Base-by-base conservation (phyloP, 2,888 invertebrate genomes). In the Melanchra persicariae region DNA sequence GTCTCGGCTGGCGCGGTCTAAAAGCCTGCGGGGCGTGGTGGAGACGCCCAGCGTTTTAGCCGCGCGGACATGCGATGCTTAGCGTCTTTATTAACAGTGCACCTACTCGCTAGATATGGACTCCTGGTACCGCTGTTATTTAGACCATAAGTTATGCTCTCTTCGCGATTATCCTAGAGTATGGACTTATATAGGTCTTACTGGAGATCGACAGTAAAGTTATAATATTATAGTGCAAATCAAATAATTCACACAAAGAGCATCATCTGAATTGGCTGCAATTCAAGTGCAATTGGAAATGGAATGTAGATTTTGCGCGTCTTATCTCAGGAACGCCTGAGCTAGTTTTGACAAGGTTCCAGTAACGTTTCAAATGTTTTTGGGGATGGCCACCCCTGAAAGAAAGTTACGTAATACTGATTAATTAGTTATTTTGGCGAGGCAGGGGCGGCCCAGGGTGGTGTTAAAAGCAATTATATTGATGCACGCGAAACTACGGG, bases 21-120 rank as follows among this genome's bases (percentile, higher is more conserved):
- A 91, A 91, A 90, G 91, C 90, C 87, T 85, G 77, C 87, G 85
- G 93, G 94, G 94, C 94, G 94, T 92, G 91, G 90, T 85, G 84
- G 90, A 86, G 85, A 88, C 95, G 94, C 95, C 95, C 93, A 88
- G 91, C 91, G 94, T 91, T 94, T 94, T 92, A 92, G 90, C 91
- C 87, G 89, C 90, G 87, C 89, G 88, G 89, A 88, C 91, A 90
- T 88, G 89, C 90, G 83, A 89, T 86, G 87, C 87, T 85, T 78
- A 84, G 89, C 88, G 92, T 93, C 94, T 95, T 91, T 94, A 94
- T 95, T 94, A 94, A 90, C 91, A 82, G 83, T 88, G 88, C 91
- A 88, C 87, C 86, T 86, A 83, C 87, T 88, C 78, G 84, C 87
- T 87, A 85, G 86, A 80, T 69, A 82, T 87, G 85, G 58, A 59